Conservation (phyloP, 2,113 vertebrate species). For the Lophotis ruficrista region DNA sequence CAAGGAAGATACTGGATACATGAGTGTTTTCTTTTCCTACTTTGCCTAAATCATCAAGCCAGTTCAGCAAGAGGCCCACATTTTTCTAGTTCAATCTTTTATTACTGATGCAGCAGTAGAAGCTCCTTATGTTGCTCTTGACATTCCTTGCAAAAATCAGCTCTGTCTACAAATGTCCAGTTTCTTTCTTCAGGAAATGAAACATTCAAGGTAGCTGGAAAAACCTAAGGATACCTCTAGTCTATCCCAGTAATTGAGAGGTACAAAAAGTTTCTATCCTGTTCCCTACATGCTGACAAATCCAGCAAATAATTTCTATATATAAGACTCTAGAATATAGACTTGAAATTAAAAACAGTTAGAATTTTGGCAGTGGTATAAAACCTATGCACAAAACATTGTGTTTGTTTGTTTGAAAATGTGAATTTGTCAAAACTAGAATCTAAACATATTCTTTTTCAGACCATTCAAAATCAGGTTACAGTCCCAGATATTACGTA, state of each 20-base stretch:
- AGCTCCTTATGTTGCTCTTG: not conserved
- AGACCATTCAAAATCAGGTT: not conserved
- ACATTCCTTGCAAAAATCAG: not conserved
- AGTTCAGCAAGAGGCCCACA: not conserved
- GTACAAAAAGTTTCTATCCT: not conserved
- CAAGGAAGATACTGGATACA: not conserved
- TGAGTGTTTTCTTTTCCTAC: not conserved
- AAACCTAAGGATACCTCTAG: not conserved
- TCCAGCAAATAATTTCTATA: not conserved
- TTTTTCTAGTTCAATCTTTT: not conserved
- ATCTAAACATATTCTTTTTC: not conserved
- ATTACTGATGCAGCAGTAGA: not conserved
- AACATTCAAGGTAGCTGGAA: not conserved
- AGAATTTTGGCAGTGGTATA: not conserved
- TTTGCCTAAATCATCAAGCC: not conserved
- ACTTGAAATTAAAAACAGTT: not conserved
- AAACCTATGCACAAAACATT: not conserved
- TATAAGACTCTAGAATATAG: not conserved
- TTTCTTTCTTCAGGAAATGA: not conserved
- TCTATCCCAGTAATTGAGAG: not conserved
- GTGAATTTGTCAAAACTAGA: not conserved
- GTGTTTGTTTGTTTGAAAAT: not conserved
- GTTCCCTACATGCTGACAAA: not conserved
- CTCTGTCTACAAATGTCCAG: not conserved
- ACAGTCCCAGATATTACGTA: not conserved